Conservation (phyloP, 1,140 invertebrate species). For the Drosophila truncata region DNA sequence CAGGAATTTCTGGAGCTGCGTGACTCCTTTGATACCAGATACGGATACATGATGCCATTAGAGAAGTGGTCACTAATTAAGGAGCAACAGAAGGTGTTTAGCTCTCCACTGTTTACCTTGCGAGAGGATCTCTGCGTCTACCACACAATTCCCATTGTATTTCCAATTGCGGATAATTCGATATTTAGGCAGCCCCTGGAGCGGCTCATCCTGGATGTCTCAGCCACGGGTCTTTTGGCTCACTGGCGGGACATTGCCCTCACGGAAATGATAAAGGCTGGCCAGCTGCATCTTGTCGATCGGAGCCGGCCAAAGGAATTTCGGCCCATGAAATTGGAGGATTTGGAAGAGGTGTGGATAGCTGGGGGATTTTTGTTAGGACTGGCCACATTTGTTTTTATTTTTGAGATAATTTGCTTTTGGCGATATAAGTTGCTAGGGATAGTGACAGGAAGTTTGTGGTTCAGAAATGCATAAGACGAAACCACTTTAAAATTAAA, state of each 20-base stretch:
- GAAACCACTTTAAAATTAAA: no score
- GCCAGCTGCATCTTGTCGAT: constrained; percentile 53
- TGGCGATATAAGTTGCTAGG: background rate
- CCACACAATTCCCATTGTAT: constrained; percentile 56
- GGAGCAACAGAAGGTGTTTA: constrained; percentile 69
- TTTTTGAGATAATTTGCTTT: constrained; percentile 37
- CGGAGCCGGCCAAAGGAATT: constrained; percentile 52
- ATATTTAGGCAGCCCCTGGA: constrained; percentile 54
- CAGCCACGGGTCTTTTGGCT: constrained; percentile 53
- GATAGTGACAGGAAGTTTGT: background rate
- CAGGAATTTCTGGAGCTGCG: constrained; percentile 49
- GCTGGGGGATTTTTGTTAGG: constrained; percentile 31
- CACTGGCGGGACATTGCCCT: constrained; percentile 61
- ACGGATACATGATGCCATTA: constrained; percentile 64
- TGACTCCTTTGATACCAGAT: constrained; percentile 63
- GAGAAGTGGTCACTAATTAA: constrained; percentile 66
- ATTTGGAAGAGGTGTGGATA: constrained; percentile 53
- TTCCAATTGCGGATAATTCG: constrained; percentile 60
- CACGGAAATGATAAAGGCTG: constrained; percentile 62
- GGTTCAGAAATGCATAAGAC: background rate
- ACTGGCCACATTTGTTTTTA: constrained; percentile 31
- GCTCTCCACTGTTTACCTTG: constrained; percentile 57
- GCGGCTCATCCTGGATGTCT: constrained; percentile 53
- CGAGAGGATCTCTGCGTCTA: constrained; percentile 58
- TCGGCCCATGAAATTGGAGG: constrained; percentile 58